Conservation (phyloP, 2,888 invertebrate genomes). For the Trachelus stipa region DNA sequence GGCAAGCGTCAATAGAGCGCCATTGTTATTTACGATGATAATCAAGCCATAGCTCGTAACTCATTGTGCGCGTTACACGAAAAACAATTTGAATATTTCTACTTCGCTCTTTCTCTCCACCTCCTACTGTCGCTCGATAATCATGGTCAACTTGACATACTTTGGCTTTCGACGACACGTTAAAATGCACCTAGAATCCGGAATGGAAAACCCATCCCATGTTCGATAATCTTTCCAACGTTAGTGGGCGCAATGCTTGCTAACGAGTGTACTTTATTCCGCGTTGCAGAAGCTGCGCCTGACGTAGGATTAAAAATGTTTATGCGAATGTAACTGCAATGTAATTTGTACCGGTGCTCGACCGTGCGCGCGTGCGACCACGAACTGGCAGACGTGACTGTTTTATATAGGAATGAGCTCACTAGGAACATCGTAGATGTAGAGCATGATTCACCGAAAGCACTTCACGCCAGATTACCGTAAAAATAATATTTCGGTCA, state of each 20-base stretch:
- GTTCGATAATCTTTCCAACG: constrained; percentile 50
- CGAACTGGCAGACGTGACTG: no score
- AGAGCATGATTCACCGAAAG: no score
- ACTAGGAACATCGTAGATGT: no score
- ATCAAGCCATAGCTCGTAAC: constrained; percentile 38
- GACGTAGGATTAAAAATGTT: constrained; percentile 57
- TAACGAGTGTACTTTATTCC: constrained; percentile 60
- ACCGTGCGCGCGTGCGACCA: no score
- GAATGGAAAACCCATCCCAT: neutral
- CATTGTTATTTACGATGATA: constrained; percentile 58
- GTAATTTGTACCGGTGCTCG: constrained; percentile 32
- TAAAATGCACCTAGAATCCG: neutral
- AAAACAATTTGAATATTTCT: neutral
- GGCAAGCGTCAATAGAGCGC: constrained; percentile 50
- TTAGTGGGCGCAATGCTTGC: constrained; percentile 48
- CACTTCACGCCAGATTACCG: no score
- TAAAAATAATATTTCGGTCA: no score
- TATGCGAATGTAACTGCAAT: constrained; percentile 41
- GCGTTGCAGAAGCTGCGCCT: constrained; percentile 42
- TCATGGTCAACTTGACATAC: no score
- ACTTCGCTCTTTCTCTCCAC: no score
- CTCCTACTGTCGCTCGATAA: no score
- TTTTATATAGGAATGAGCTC: no score
- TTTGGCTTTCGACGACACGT: no score
- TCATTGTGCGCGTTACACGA: constrained; percentile 2